Evolutionary conservation across 2,888 invertebrate species (phyloP).

Genomic region (Heliconius erato): DNA sequence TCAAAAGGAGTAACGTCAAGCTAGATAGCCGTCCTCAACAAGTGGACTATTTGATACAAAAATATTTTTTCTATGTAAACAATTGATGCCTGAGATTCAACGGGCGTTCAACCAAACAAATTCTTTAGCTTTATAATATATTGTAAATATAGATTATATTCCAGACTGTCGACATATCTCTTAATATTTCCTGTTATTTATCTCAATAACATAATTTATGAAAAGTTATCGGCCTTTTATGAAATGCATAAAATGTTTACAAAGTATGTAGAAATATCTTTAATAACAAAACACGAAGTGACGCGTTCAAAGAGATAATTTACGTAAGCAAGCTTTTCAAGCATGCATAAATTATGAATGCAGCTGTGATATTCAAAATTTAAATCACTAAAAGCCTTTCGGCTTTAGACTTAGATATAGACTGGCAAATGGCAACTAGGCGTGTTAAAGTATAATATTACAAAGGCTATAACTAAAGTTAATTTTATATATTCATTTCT

Average conservation of each 20-base stretch:
- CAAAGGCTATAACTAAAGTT: not conserved
- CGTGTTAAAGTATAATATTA: not conserved
- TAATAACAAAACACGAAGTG: not conserved
- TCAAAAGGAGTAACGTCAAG: no score
- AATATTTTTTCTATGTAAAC: no score
- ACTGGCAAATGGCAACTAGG: slow-evolving; percentile 13
- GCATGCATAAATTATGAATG: slow-evolving; percentile 41
- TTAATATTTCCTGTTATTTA: no score
- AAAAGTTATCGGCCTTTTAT: not conserved
- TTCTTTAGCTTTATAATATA: no score
- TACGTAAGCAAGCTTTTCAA: slow-evolving; percentile 36
- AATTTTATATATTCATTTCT: no score
- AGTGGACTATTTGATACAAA: no score
- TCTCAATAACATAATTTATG: no score
- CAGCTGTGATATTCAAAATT: slow-evolving; percentile 38
- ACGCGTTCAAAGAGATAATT: slow-evolving; percentile 28
- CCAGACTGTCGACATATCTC: no score
- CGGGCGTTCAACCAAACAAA: no score
- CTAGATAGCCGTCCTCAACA: no score
- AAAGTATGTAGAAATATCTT: not conserved
- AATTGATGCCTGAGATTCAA: no score
- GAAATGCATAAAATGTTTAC: not conserved
- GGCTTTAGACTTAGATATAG: slow-evolving; percentile 20
- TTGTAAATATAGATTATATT: no score
- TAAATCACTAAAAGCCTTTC: slow-evolving; percentile 34